Evolutionary conservation across 1,140 invertebrate species (phyloP), one percentile per base, ranked within the genome.

Genomic region (Homalodisca vitripennis): DNA sequence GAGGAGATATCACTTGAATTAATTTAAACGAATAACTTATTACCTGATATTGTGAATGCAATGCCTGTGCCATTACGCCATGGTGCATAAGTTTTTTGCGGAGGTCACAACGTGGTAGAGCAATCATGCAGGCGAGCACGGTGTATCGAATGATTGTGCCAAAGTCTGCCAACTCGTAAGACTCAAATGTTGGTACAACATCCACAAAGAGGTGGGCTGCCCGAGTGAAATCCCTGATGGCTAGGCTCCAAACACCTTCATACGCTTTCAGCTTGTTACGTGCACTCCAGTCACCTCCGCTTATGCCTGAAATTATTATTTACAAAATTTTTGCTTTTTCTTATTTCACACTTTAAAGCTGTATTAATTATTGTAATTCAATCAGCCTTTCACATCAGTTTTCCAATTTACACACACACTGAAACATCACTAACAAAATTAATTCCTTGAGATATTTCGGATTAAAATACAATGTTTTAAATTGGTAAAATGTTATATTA

Each of bases 271-370:
- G 81, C 71, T 98, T 89, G 80, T 99, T 99, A 72, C 98, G 87
- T 62, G 98, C 88, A 77, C 99, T 95, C 98, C 98, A 99, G 81
- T 99, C 98, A 32, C 98, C 98, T 73, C 98, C 98, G 74, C 98
- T 97, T 60, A 98, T 82, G 73, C 86, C 88, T 71, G 27, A 82
- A 41, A 41, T 10, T 41, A n/a, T n/a, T n/a, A n/a, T n/a, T n/a
- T n/a, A n/a, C n/a, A n/a, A n/a, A n/a, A n/a, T n/a, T n/a, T n/a
- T n/a, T n/a, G n/a, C n/a, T n/a, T n/a, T n/a, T n/a, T n/a, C n/a
- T n/a, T n/a, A n/a, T n/a, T n/a, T n/a, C n/a, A n/a, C n/a, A n/a
- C n/a, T n/a, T n/a, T n/a, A n/a, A n/a, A n/a, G n/a, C n/a, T n/a
- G n/a, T n/a, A n/a, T n/a, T n/a, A n/a, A n/a, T n/a, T n/a, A n/a